A percentile compares a stretch with the other conserved stretches of the same genome.
Conservation (phyloP, 1,140 invertebrate species). For the Pentalonia nigronervosa region DNA sequence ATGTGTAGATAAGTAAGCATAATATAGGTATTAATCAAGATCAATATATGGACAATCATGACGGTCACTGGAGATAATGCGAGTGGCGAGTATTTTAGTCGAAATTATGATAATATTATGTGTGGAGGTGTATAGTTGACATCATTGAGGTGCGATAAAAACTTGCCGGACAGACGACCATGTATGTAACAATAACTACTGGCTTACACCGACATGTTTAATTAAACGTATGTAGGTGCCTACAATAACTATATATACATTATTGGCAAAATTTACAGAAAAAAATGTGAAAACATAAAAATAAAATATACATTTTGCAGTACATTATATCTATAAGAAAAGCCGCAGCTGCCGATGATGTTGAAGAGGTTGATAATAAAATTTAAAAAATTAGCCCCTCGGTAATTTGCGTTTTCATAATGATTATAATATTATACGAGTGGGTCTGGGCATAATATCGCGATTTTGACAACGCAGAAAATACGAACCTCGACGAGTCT, state of each 20-base stretch:
- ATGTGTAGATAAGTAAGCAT: too few relatives aligned
- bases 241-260: too few relatives aligned
- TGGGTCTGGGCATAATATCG: not conserved
- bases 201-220: not conserved
- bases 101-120: not conserved
- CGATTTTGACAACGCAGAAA: not conserved
- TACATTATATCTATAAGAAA: not conserved
- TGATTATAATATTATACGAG: not conserved
- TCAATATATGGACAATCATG: too few relatives aligned
- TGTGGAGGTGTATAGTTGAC: not conserved
- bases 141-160: not conserved
- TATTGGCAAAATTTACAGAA: too few relatives aligned
- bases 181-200: not conserved
- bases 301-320: too few relatives aligned
- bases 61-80: not conserved
- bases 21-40: too few relatives aligned
- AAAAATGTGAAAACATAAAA: not conserved
- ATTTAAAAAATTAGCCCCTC: not conserved
- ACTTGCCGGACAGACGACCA: not conserved
- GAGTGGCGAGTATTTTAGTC: not conserved
- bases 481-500: not conserved
- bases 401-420: not conserved
- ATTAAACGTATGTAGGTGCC: too few relatives aligned
- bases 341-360: not conserved
- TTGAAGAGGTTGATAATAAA: not conserved